These are phyloP conservation scores for Octomys mimax DNA, from an alignment of 2,797 vertebrate genomes.

Conservation along the genomic window DNA sequence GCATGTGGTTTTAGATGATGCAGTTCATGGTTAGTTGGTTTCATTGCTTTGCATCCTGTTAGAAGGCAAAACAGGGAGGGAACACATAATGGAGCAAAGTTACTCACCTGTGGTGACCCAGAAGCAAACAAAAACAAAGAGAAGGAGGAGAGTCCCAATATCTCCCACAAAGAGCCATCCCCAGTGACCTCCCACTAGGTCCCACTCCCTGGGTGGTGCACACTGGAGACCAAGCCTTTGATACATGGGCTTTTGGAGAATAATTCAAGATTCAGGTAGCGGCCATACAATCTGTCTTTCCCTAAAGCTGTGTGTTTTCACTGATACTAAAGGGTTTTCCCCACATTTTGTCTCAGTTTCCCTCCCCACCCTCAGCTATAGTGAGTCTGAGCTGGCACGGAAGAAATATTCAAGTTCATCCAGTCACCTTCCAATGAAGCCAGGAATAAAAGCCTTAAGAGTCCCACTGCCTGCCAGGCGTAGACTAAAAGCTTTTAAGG, in stretches of 20 bases:
- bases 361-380: not conserved
- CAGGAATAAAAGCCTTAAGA: not conserved
- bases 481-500: constrained; percentile 49
- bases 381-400: constrained; percentile 33
- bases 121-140: not conserved
- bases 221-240: not conserved
- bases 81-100: not conserved
- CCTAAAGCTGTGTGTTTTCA: not conserved
- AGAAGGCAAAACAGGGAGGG: not conserved
- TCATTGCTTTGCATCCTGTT: not conserved
- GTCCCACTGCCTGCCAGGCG: not conserved
- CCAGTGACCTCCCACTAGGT: not conserved
- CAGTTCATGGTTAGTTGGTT: not conserved
- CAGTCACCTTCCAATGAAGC: not conserved
- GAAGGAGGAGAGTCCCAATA: not conserved
- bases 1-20: not conserved
- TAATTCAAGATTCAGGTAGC: not conserved
- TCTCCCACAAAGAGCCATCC: not conserved
- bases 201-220: not conserved
- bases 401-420: not conserved
- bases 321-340: constrained; percentile 17
- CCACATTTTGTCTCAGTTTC: not conserved
- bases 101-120: not conserved
- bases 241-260: not conserved
- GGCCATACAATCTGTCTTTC: not conserved